Evolutionary conservation across 2,888 invertebrate genomes (phyloP).

Genomic region (Acanthosepion pharaonis): DNA sequence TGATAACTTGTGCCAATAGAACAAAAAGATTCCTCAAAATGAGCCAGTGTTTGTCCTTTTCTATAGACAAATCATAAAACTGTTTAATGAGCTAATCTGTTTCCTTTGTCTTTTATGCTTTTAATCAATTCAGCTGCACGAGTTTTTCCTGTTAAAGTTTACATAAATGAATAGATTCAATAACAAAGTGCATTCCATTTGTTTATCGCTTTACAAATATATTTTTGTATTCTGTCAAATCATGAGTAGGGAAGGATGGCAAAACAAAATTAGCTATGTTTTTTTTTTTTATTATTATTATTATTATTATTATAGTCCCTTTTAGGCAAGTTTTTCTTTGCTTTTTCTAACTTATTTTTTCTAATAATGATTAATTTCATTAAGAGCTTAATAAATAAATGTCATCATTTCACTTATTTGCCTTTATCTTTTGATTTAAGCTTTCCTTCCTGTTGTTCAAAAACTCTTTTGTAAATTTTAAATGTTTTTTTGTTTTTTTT

Average conservation of each 20-base stretch:
- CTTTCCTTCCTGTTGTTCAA: background rate
- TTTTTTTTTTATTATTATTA: too few species aligned
- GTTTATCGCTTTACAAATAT: background rate
- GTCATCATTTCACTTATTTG: background rate
- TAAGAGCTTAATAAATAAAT: conserved; percentile 17
- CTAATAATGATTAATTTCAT: background rate
- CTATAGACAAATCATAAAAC: background rate
- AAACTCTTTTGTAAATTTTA: too few species aligned
- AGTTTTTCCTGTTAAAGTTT: background rate
- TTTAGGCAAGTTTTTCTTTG: background rate
- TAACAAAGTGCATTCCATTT: background rate
- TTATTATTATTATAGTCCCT: background rate
- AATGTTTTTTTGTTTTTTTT: too few species aligned
- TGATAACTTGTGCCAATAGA: background rate
- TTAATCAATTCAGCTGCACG: background rate
- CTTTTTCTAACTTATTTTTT: background rate
- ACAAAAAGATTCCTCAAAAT: background rate
- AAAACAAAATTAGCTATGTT: background rate
- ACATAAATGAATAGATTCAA: background rate
- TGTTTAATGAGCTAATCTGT: background rate
- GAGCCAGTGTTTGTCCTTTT: background rate
- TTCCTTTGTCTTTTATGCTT: background rate
- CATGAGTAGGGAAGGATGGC: background rate
- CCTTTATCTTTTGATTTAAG: background rate
- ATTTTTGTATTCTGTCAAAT: conserved; percentile 4